A percentile compares a stretch with the other conserved stretches of the same genome.
Conservation (phyloP, 92 coral and sea anemone genomes). For the Epizoanthus rinbou region DNA sequence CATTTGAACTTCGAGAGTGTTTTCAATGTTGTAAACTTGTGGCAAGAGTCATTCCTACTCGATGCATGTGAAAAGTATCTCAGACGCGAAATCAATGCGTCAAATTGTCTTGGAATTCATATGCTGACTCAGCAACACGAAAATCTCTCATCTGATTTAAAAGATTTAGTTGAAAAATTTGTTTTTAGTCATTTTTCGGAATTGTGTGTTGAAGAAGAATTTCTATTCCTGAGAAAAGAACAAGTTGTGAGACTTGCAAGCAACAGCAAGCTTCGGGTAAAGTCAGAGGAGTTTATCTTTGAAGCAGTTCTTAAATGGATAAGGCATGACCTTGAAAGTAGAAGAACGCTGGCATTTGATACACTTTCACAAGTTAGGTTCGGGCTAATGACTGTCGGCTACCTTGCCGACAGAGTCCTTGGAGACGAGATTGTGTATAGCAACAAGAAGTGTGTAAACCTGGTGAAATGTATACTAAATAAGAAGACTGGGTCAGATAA, state of each 20-base stretch:
- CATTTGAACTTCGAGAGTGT: conserved; percentile 60
- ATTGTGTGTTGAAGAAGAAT: conserved; percentile 51
- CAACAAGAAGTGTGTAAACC: conserved; percentile 19
- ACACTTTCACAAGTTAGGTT: conserved; percentile 59
- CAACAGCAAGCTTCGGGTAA: conserved; percentile 62
- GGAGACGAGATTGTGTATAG: conserved; percentile 38
- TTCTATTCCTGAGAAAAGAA: conserved; percentile 44
- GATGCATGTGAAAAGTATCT: conserved; percentile 52
- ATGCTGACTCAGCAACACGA: conserved; percentile 37
- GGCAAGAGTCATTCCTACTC: conserved; percentile 59
- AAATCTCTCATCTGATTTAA: conserved; percentile 40
- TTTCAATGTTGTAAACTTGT: conserved; percentile 59
- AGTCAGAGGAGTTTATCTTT: conserved; percentile 65
- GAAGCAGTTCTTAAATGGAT: conserved; percentile 73
- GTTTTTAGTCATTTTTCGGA: conserved; percentile 56
- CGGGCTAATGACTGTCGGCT: conserved; percentile 47
- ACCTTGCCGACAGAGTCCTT: conserved; percentile 41
- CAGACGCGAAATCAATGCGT: conserved; percentile 35
- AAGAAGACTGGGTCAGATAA: neutral
- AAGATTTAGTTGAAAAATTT: conserved; percentile 41
- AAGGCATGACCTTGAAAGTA: conserved; percentile 45
- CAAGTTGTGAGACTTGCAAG: conserved; percentile 41
- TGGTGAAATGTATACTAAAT: conserved; percentile 26
- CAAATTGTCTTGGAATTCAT: conserved; percentile 56
- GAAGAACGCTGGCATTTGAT: conserved; percentile 50